phyloP scores from a whole-genome alignment of 2,888 invertebrate genomes.

The Piscicola geometra region DNA sequence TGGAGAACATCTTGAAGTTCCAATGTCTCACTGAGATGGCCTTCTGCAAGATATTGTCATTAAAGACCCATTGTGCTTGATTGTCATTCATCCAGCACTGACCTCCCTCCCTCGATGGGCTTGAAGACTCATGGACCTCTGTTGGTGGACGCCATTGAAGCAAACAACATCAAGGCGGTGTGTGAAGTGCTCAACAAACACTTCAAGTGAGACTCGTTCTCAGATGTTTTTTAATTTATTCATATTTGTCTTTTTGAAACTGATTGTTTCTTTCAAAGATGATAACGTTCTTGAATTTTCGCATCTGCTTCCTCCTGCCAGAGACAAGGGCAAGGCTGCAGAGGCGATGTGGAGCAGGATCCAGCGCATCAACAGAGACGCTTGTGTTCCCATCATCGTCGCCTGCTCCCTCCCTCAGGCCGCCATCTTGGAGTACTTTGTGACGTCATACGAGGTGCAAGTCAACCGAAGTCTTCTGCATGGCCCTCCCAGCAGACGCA shows the following conservation, averaged over 20 bases:
- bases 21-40: too few species aligned
- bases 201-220: too few species aligned
- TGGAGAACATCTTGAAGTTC: not conserved
- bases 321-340: not conserved
- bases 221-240: too few species aligned
- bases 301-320: too few species aligned
- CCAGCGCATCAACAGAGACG: slow-evolving; percentile 15
- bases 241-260: too few species aligned
- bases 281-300: too few species aligned
- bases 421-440: slow-evolving; percentile 41
- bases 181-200: slow-evolving; percentile 42
- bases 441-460: slow-evolving; percentile 39
- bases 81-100: too few species aligned
- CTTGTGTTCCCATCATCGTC: slow-evolving; percentile 43
- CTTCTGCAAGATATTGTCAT: too few species aligned
- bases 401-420: slow-evolving; percentile 43
- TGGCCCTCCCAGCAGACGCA: slow-evolving; percentile 36
- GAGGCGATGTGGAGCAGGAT: not conserved
- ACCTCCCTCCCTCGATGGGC: too few species aligned
- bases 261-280: too few species aligned
- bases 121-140: slow-evolving; percentile 44
- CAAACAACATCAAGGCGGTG: slow-evolving; percentile 43
- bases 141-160: slow-evolving; percentile 44
- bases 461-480: slow-evolving; percentile 41
- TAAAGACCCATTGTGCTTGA: too few species aligned